A percentile compares a stretch with the other conserved stretches of the same genome.
Evolutionary conservation across 2,888 invertebrate genomes (phyloP).

Genomic region (Xanthorhoe spadicearia): DNA sequence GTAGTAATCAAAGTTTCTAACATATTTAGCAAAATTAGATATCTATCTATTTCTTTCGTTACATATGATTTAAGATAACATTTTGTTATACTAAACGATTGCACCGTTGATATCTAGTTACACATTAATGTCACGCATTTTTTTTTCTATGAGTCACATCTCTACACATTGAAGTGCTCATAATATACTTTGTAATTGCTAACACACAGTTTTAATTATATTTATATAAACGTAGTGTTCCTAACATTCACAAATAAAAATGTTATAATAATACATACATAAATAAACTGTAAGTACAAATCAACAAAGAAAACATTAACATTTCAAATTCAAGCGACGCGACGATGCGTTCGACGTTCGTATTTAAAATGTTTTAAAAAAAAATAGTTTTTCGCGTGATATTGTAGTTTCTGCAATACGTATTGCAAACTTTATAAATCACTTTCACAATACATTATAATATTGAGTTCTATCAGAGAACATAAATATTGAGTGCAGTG

Average conservation of each 20-base stretch:
- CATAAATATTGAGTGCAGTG: too few species aligned
- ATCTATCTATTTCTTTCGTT: conserved; percentile 10
- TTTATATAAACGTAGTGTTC: neutral
- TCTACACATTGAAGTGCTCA: conserved; percentile 3
- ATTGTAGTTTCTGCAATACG: neutral
- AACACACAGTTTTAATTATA: neutral
- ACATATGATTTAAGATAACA: conserved; percentile 6
- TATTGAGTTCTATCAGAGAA: neutral
- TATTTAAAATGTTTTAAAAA: too few species aligned
- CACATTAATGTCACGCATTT: neutral
- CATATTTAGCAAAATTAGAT: conserved; percentile 9
- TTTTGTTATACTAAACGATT: neutral
- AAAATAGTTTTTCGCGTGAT: neutral
- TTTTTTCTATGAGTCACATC: neutral
- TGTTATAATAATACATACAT: neutral
- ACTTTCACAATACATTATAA: neutral
- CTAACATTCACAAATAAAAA: neutral
- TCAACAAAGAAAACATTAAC: neutral
- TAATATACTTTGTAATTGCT: neutral
- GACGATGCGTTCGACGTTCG: too few species aligned
- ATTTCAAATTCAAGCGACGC: neutral
- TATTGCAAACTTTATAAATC: neutral
- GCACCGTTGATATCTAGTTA: conserved; percentile 12
- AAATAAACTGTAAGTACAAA: neutral
- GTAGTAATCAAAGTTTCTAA: neutral